Base-by-base conservation (phyloP, 1,140 invertebrate genomes). In the Gonioctena quinquepunctata region DNA sequence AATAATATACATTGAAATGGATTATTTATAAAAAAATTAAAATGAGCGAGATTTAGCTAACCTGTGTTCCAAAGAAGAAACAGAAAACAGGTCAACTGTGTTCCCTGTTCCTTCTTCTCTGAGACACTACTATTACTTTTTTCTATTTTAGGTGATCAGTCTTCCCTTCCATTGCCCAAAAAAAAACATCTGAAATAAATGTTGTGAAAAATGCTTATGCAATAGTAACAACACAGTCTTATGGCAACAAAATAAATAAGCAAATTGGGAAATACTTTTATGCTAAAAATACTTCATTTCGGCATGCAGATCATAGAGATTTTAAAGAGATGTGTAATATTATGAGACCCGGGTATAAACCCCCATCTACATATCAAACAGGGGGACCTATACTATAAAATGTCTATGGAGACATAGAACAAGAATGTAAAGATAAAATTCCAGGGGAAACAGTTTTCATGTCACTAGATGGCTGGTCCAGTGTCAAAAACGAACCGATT, bases 301-400 rank as follows among this genome's bases (percentile, higher is more conserved):
- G 71, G 74, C 73, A 63, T 48, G 56, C 57, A 8, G 57, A 60
- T 22, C 57, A 60, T 23, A 23, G 11, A 23, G 57, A 60, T n/a
- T 60, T 60, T 60, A 60, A 7, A 26, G 25, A 60, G 25, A 19
- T 60, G 18, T 23, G 21, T 21, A 60, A 19, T 22, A 2, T 7
- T 13, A 8, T 60, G n/a, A 6, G 57, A 23, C 57, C 57, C 22
- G 57, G 25, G 3, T 60, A 60, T 23, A 60, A 60, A 13, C 19
- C 7, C 25, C 23, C 57, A 23, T 60, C 25, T 19, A 13, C 22
- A 22, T 60, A 60, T 6, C 57, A 60, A 16, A 60, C 25, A 22
- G 57, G 25, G n/a, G 22, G 22, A 13, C 22, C 57, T 11, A 60
- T 60, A 23, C 22, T 25, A 60, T 3, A 60, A 8, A 26, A 60